Conservation (phyloP, 2,888 invertebrate species). For the Epinotia nisella region DNA sequence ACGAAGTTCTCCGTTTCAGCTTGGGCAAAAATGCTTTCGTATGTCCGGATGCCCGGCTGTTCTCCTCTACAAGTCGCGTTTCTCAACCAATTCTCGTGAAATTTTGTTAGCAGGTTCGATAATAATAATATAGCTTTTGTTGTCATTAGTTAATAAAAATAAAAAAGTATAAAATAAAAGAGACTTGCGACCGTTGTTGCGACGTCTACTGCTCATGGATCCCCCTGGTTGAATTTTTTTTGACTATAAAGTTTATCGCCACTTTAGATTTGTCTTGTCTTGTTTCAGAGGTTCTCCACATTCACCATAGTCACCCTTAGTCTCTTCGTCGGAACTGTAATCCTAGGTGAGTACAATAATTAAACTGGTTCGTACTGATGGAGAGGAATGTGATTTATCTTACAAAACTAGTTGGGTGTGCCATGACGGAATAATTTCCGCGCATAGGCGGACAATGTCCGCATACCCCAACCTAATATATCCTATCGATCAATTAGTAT, state of each 20-base stretch:
- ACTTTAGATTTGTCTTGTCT: constrained; percentile 47
- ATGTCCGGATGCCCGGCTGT: too few relatives aligned
- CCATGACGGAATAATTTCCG: constrained; percentile 15
- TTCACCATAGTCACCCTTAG: constrained; percentile 96
- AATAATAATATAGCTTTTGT: too few relatives aligned
- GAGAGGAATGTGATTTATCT: constrained; percentile 18
- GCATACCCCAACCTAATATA: background rate
- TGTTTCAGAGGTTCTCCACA: constrained; percentile 94
- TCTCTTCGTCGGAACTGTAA: constrained; percentile 96
- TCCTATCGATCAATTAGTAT: background rate
- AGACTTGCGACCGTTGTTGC: too few relatives aligned
- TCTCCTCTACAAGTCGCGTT: too few relatives aligned
- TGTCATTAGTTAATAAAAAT: too few relatives aligned
- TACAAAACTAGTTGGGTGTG: constrained; percentile 27
- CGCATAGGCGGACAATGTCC: constrained; percentile 20
- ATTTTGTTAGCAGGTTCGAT: too few relatives aligned
- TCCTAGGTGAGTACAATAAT: constrained; percentile 89
- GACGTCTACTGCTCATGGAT: too few relatives aligned
- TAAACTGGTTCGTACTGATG: constrained; percentile 22
- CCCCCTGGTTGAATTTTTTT: background rate
- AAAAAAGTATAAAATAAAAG: too few relatives aligned
- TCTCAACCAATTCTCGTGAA: too few relatives aligned
- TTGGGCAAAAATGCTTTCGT: too few relatives aligned
- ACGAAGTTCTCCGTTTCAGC: too few relatives aligned
- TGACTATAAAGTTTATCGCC: background rate